Evolutionary conservation across 1,140 invertebrate species (phyloP), one percentile per base, ranked within the genome.

Genomic region (Drosophila murphyi): DNA sequence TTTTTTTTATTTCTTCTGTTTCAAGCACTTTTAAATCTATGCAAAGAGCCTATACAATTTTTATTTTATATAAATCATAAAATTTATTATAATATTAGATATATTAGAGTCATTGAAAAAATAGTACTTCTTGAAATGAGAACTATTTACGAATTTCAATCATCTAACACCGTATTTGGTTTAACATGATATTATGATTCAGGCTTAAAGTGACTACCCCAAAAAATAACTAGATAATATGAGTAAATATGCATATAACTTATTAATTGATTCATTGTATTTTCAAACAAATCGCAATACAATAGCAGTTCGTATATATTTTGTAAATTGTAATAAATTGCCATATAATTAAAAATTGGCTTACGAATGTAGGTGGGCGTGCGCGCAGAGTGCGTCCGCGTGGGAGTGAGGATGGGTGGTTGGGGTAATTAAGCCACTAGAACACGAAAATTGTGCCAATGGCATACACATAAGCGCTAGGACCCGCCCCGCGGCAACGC

Each of bases 251-350:
- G 20, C 45, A 31, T 35, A 10, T 35, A 7, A 31, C 37, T 35
- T 56, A 71, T 64, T 48, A 12, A 39, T 68, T 35, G 34, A 60
- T 69, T 56, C 59, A 63, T 78, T 48, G 35, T 67, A 57, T 76
- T 68, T 60, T 45, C 62, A 65, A 76, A 86, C 63, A 79, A 64
- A 63, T 87, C 54, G 50, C 67, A 87, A 82, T 79, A 86, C 70
- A 77, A 79, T 76, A 76, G 76, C 76, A 61, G 60, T 47, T 82
- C 59, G 55, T 78, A 57, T 52, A 61, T 74, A 63, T 68, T 48
- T 82, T 59, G 54, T 82, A 87, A 79, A 87, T 82, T 82, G 69
- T 80, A 88, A 73, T 87, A 68, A 85, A 81, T 69, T 76, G 73
- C 77, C 81, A 85, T 77, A 71, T 80, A 67, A 67, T 80, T 80